phyloP scores from a whole-genome alignment of 2,888 invertebrate species.

The Ligdia adustata region DNA sequence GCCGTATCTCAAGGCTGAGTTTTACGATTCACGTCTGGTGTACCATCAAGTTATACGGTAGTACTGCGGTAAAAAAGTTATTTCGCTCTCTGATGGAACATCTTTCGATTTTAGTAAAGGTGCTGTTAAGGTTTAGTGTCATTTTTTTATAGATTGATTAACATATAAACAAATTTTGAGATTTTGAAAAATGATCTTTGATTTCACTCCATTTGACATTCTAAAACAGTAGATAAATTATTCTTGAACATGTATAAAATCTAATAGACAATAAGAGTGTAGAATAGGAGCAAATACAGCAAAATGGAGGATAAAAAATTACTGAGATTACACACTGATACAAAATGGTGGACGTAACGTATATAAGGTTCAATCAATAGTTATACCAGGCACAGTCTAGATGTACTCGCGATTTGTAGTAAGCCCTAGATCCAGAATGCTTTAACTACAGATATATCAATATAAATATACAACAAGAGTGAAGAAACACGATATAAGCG shows the following conservation, averaged over 20 bases:
- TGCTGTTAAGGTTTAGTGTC: slow-evolving; percentile 14
- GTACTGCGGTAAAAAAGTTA: slow-evolving; percentile 37
- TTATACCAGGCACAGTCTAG: slow-evolving; percentile 27
- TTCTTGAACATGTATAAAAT: not conserved
- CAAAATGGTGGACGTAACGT: slow-evolving; percentile 64
- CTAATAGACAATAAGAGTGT: too few relatives aligned
- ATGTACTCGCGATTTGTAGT: slow-evolving; percentile 19
- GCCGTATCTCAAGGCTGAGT: slow-evolving; percentile 36
- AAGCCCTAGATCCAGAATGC: slow-evolving; percentile 1
- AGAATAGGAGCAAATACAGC: slow-evolving; percentile 3
- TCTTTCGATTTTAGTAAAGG: slow-evolving; percentile 20
- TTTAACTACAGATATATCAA: not conserved
- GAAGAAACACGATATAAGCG: not conserved
- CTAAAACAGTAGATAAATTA: not conserved
- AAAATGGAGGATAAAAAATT: slow-evolving; percentile 13
- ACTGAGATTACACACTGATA: slow-evolving; percentile 8
- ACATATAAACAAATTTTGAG: slow-evolving; percentile 2
- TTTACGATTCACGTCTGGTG: slow-evolving; percentile 37
- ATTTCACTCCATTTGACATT: too few relatives aligned
- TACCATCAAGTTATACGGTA: slow-evolving; percentile 36
- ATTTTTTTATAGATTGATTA: slow-evolving; percentile 8
- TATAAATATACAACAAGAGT: not conserved
- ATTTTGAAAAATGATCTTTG: not conserved
- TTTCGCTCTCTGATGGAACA: slow-evolving; percentile 25
- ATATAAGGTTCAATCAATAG: slow-evolving; percentile 33